Conservation (phyloP, 64 coral and sea anemone species). For the Porites australiensis region DNA sequence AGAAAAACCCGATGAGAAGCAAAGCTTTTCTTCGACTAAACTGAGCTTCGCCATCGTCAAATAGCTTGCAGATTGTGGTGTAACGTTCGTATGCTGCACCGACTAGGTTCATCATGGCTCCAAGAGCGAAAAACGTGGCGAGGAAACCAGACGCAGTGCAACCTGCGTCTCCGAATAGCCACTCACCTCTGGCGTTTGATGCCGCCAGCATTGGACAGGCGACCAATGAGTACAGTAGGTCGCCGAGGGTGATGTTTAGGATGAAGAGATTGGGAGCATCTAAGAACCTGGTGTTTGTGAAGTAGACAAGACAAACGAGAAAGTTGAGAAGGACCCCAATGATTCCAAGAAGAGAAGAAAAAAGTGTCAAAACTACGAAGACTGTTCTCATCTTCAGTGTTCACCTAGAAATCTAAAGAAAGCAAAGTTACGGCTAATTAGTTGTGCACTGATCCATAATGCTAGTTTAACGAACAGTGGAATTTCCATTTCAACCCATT, state of each 20-base stretch:
- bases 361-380: not conserved
- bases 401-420: not conserved
- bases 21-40: not conserved
- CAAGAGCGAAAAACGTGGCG: slow-evolving; percentile 23
- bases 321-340: slow-evolving; percentile 39
- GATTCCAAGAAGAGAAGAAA: not conserved
- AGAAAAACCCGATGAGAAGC: not conserved
- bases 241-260: slow-evolving; percentile 47
- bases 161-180: slow-evolving; percentile 35
- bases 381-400: not conserved
- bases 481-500: too few relatives aligned
- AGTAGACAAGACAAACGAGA: slow-evolving; percentile 20
- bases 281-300: not conserved
- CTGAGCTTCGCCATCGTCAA: not conserved
- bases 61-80: slow-evolving; percentile 19
- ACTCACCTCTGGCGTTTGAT: not conserved
- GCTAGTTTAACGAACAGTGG: too few relatives aligned
- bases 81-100: slow-evolving; percentile 44
- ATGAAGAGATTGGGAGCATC: slow-evolving; percentile 47
- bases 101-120: slow-evolving; percentile 32
- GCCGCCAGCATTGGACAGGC: slow-evolving; percentile 22
- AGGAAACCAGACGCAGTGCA: slow-evolving; percentile 40
- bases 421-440: too few relatives aligned
- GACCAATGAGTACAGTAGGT: slow-evolving; percentile 7
- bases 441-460: too few relatives aligned